Conservation (phyloP, 1,140 invertebrate species). For the Triops cancriformis region DNA sequence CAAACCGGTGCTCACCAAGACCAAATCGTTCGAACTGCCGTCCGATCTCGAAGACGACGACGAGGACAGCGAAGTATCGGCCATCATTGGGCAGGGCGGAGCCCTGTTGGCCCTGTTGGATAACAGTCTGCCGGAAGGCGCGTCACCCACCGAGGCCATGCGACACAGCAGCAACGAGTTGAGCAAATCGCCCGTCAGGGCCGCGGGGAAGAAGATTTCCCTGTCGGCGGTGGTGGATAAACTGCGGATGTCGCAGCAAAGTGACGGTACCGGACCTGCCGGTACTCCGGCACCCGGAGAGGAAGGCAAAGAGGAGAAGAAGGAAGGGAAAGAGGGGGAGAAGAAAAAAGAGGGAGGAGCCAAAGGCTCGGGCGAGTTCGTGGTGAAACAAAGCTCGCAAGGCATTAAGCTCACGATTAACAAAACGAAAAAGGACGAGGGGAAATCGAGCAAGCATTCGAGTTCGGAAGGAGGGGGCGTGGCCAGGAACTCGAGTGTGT, state of each 20-base stretch:
- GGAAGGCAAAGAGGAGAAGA: constrained; percentile 29
- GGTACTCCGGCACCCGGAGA: neutral
- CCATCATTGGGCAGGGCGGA: constrained; percentile 8
- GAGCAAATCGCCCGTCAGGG: constrained; percentile 37
- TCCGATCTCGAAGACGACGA: constrained; percentile 21
- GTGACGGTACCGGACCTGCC: neutral
- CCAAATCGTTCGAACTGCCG: constrained; percentile 24
- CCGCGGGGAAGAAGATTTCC: constrained; percentile 54
- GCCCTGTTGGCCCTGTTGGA: neutral
- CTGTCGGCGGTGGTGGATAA: constrained; percentile 79
- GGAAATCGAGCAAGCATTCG: constrained; percentile 37
- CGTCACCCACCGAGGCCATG: neutral
- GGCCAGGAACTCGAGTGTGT: constrained; percentile 61
- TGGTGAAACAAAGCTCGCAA: constrained; percentile 65
- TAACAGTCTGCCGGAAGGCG: neutral
- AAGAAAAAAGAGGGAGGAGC: neutral
- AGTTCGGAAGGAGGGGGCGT: constrained; percentile 45
- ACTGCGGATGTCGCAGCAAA: constrained; percentile 51
- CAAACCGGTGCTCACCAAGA: constrained; percentile 19
- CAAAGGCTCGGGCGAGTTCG: constrained; percentile 59
- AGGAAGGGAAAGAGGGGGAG: constrained; percentile 43
- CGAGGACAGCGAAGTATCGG: constrained; percentile 20
- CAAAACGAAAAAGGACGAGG: constrained; percentile 56
- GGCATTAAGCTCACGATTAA: constrained; percentile 84
- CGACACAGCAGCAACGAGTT: constrained; percentile 15